phyloP scores from a whole-genome alignment of 2,888 invertebrate genomes.

The Drosophila tanythrix region DNA sequence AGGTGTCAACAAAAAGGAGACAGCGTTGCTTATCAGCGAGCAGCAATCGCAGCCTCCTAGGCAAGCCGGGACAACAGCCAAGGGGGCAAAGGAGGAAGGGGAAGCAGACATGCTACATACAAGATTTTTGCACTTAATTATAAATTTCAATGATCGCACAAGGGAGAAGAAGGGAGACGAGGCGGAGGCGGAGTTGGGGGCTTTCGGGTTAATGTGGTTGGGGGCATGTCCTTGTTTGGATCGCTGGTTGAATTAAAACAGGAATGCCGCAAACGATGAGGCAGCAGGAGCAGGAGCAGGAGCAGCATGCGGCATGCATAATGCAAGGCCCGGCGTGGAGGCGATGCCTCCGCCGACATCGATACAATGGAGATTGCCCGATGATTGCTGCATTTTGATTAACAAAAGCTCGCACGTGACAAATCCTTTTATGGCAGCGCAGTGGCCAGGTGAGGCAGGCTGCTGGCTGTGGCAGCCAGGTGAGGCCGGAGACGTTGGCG shows the following conservation, averaged over 20 bases:
- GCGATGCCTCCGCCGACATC: conserved; percentile 53
- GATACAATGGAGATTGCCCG: conserved; percentile 75
- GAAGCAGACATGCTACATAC: conserved; percentile 15
- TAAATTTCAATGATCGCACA: conserved; percentile 71
- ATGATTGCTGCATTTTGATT: conserved; percentile 84
- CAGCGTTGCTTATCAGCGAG: conserved; percentile 32
- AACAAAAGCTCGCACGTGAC: conserved; percentile 85
- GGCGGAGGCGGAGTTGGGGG: background rate
- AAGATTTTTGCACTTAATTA: conserved; percentile 78
- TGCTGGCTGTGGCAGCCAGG: background rate
- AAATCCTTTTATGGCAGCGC: conserved; percentile 84
- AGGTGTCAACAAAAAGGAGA: conserved; percentile 30
- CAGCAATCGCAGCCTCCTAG: conserved; percentile 28
- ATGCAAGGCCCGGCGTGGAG: conserved; percentile 56
- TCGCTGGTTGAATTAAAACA: conserved; percentile 70
- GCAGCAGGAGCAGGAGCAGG: conserved; percentile 3
- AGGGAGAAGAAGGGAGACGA: conserved; percentile 38
- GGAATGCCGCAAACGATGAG: conserved; percentile 74
- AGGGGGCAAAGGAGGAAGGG: background rate
- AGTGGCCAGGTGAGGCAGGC: conserved; percentile 23
- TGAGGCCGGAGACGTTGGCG: conserved; percentile 21
- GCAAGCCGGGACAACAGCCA: conserved; percentile 1
- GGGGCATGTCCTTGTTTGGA: conserved; percentile 78
- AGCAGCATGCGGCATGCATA: conserved; percentile 68
- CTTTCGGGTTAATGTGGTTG: conserved; percentile 51